Evolutionary conservation across 1,140 invertebrate genomes (phyloP), one percentile per base, ranked within the genome.

Genomic region (Lethrus apterus): DNA sequence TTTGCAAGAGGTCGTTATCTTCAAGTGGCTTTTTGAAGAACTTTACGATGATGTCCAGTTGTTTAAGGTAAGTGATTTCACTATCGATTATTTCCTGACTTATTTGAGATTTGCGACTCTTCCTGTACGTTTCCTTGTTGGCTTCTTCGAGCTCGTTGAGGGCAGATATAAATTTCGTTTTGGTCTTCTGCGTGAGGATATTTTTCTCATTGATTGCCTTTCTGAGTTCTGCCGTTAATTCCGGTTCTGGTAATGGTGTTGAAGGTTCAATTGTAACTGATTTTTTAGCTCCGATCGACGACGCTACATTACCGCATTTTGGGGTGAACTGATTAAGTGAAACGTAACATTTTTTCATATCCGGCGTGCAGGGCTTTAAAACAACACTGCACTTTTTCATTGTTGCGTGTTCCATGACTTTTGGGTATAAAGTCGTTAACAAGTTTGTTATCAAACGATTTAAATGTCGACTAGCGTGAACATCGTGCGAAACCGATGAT

Each of bases 41-140:
- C 67, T 79, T 73, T 59, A 80, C 76, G 8, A 86, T 71, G 17
- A 76, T 64, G 62, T 84, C 78, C 10, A 87, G 60, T 57, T 85
- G 81, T 30, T 73, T 68, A 11, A 85, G 61, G 62, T 87, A 87
- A 11, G 75, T 75, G 36, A 76, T 72, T 70, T 87, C 84, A 23
- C 82, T 83, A n/a, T 74, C 73, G 44, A 84, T 71, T 46, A 84
- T 78, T 69, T 86, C 84, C 55, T 78, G 66, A 21, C 82, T 69
- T 13, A 74, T 71, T 62, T 78, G 74, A 17, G 60, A 48, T 46
- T 73, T 72, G 23, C 78, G 66, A 18, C 57, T 62, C 24, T 64
- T 60, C 18, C 73, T 59, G 36, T 67, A 75, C 21, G 67, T 65
- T 24, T 69, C 60, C 30, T 64, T 57, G 32, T 57, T 64, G 48